A percentile compares a stretch with the other conserved stretches of the same genome.
Conservation (phyloP, 2,888 invertebrate species). For the Lagria hirta region DNA sequence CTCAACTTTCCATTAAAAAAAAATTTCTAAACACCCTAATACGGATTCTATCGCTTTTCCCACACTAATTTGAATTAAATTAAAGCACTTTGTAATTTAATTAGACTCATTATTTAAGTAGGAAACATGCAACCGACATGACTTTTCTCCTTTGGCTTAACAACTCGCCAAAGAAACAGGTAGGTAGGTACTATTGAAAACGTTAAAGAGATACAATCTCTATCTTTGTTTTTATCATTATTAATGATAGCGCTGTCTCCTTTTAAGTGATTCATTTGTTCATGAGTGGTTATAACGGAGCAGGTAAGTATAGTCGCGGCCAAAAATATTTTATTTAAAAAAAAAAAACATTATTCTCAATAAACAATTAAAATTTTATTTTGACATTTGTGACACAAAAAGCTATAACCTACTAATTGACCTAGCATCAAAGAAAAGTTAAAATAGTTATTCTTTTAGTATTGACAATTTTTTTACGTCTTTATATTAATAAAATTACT, state of each 20-base stretch:
- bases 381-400: too few species aligned
- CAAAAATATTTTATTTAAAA: too few species aligned
- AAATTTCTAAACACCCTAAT: too few species aligned
- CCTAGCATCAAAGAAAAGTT: too few species aligned
- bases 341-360: too few species aligned
- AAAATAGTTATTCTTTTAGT: too few species aligned
- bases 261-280: slow-evolving; percentile 28
- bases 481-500: too few species aligned
- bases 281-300: slow-evolving; percentile 28
- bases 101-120: slow-evolving; percentile 13
- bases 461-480: too few species aligned
- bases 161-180: slow-evolving; percentile 12
- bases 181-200: slow-evolving; percentile 17
- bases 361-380: too few species aligned
- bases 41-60: slow-evolving; percentile 8
- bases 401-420: too few species aligned
- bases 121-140: slow-evolving; percentile 5
- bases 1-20: too few species aligned
- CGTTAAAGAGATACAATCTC: slow-evolving; percentile 15
- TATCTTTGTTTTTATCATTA: slow-evolving; percentile 27
- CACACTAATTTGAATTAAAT: slow-evolving; percentile 17
- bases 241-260: slow-evolving; percentile 23
- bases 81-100: slow-evolving; percentile 6
- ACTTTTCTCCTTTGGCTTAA: slow-evolving; percentile 3
- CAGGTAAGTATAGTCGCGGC: slow-evolving; percentile 22